A percentile compares a stretch with the other conserved stretches of the same genome.
Evolutionary conservation across 2,888 invertebrate species (phyloP).

Genomic region (Pegoplata infirma): DNA sequence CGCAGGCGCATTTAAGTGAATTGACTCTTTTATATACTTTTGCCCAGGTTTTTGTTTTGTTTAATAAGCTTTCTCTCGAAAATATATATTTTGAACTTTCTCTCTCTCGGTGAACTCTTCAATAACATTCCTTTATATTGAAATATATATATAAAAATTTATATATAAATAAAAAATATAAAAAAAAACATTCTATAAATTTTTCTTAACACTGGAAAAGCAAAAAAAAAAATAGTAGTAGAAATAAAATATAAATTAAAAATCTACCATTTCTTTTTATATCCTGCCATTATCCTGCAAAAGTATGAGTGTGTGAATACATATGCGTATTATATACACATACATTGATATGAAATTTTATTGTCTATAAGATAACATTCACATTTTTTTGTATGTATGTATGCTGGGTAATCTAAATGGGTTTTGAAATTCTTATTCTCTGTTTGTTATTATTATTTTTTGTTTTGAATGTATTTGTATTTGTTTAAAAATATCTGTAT

Average conservation of each 20-base stretch:
- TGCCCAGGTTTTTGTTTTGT: conserved; percentile 45
- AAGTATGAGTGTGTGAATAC: neutral
- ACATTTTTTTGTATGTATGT: neutral
- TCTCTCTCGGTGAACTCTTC: neutral
- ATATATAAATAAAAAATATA: conserved; percentile 3
- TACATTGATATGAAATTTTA: conserved; percentile 18
- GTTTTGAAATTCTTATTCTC: conserved; percentile 42
- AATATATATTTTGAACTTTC: too few species aligned
- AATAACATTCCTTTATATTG: conserved; percentile 39
- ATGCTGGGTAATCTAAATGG: conserved; percentile 44
- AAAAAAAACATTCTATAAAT: conserved; percentile 12
- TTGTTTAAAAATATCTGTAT: conserved; percentile 6
- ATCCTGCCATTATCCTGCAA: conserved; percentile 35
- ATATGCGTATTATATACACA: neutral
- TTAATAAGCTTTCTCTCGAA: conserved; percentile 18
- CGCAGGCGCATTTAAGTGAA: conserved; percentile 20
- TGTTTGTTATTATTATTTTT: conserved; percentile 32
- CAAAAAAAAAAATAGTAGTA: conserved; percentile 6
- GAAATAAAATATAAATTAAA: conserved; percentile 42
- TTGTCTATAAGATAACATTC: conserved; percentile 38
- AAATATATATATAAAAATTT: conserved; percentile 11
- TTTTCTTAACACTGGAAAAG: neutral
- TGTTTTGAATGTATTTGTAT: neutral
- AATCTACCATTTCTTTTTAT: conserved; percentile 44
- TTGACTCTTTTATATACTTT: conserved; percentile 15